Evolutionary conservation across 2,113 vertebrate genomes (phyloP), one percentile per base, ranked within the genome.

Genomic region (Otocyon megalotis): DNA sequence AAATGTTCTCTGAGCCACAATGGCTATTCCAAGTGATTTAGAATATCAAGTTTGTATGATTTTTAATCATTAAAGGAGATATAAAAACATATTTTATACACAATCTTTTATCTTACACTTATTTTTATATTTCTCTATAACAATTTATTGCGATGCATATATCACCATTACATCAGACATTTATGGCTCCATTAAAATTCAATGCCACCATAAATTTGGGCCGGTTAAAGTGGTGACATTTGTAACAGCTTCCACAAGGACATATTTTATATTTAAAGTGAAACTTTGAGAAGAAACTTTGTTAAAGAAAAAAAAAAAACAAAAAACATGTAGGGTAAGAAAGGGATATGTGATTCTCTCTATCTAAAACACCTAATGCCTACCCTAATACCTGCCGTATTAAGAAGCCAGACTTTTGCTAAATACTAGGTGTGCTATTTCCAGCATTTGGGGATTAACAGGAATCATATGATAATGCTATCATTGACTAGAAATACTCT

Each of bases 121-220:
- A 99, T 99, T 99, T 99, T 99, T 99, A 98, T 99, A 99, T 99
- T 98, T 99, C 98, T 98, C 94, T 56, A 89, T 98, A 98, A 98
- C 98, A 98, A 99, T 99, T 99, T 99, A 99, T 99, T 97, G 98
- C 89, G 3, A 97, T 28, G 83, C 98, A 98, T 99, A 98, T 96
- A 99, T 99, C 99, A 99, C 98, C 98, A 98, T 99, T 98, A 99
- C 97, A 98, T 97, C 96, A 98, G 99, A 99, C 98, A 97, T 99
- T 99, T 99, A 99, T 98, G 98, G 98, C 98, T 98, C 98, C 97
- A 99, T 99, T 99, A 99, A 99, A 99, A 99, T 99, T 98, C 99
- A 99, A 98, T 98, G 98, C 97, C 98, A 97, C 98, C 97, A 98
- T 99, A 99, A 99, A 99, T 99, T 98, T 98, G 95, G 98, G 90